Base-by-base conservation (phyloP, 1,140 invertebrate species). In the Eumeta japonica region DNA sequence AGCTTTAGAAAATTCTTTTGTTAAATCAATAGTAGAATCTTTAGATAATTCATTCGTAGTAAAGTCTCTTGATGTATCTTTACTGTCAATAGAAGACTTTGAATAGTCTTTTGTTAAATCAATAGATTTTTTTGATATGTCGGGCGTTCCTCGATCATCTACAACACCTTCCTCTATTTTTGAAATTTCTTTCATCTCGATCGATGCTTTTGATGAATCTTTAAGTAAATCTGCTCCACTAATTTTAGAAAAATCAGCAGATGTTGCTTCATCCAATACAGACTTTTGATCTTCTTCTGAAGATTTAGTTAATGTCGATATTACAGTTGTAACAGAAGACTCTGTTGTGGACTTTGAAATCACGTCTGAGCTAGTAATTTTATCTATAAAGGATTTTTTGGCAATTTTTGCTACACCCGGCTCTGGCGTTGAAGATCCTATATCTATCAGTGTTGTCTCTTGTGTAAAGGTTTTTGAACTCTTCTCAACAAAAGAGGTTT, bases 31-130 rank as follows among this genome's bases (percentile, higher is more conserved):
- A 10, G 70, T 74, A 10, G 70, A 74, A 43, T 74, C 70, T 57
- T 74, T 74, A 4, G 70, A 74, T 15, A 74, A 29, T 42, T 74
- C 70, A 50, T 74, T 74, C 15, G 70, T 72, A n/a, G 70, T 65
- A 52, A 74, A 74, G 48, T 74, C 70, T 55, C 70, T 54, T 9
- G 70, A 74, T 2, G 70, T 74, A 39, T 74, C 70, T 52, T 74
- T 74, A 47, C 70, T 74, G 40, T 74, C 70, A 32, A 74, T 70
- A 16, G 67, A 74, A 19, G 70, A 74, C 46, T 74, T 74, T 3
- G 70, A 74, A 35, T 71, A 74, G 43, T 74, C 70, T 58, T 74
- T 74, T 10, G 67, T 68, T 34, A 74, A 50, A 38, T 72, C 67
- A 30, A 72, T 47, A 3, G 70, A 74, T 39, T 74, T 74, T 41